Evolutionary conservation across 2,888 invertebrate genomes (phyloP).

Genomic region (Notocelia uddmanniana): DNA sequence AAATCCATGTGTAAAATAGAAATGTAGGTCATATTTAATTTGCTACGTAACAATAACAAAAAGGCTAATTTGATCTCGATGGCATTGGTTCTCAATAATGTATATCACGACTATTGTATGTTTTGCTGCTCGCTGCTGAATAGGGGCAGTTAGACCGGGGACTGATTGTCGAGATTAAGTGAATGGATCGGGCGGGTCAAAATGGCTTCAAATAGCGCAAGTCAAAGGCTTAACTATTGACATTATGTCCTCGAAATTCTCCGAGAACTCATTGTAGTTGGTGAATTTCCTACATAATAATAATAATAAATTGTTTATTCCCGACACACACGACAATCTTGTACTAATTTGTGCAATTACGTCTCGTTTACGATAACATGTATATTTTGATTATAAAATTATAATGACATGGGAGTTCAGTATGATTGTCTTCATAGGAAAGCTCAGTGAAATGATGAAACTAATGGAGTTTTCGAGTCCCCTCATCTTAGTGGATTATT

Average conservation of each 20-base stretch:
- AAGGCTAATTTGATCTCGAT: slow-evolving; percentile 62
- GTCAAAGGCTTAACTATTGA: slow-evolving; percentile 26
- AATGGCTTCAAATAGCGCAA: slow-evolving; percentile 29
- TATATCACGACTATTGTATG: slow-evolving; percentile 63
- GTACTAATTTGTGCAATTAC: slow-evolving; percentile 4
- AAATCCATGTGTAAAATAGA: slow-evolving; percentile 14
- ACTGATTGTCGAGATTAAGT: slow-evolving; percentile 62
- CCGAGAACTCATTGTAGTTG: slow-evolving; percentile 4
- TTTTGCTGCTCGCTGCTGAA: slow-evolving; percentile 68
- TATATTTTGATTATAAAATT: slow-evolving; percentile 12
- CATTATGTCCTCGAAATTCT: slow-evolving; percentile 1
- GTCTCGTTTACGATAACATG: slow-evolving; percentile 1
- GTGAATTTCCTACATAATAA: neutral
- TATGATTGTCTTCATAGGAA: slow-evolving; percentile 14
- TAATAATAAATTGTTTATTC: neutral
- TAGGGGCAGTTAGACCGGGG: slow-evolving; percentile 59
- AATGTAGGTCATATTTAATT: slow-evolving; percentile 34
- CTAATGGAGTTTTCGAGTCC: slow-evolving; percentile 32
- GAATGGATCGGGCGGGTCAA: slow-evolving; percentile 54
- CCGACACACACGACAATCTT: neutral
- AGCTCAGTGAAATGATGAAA: slow-evolving; percentile 9
- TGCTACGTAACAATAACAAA: slow-evolving; percentile 49
- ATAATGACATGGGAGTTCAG: slow-evolving; percentile 15
- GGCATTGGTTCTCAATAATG: slow-evolving; percentile 56
- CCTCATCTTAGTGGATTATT: slow-evolving; percentile 36